These are phyloP conservation scores for Poeciliopsis prolifica DNA, from an alignment of 2,113 vertebrate species.

Conservation along the genomic window DNA sequence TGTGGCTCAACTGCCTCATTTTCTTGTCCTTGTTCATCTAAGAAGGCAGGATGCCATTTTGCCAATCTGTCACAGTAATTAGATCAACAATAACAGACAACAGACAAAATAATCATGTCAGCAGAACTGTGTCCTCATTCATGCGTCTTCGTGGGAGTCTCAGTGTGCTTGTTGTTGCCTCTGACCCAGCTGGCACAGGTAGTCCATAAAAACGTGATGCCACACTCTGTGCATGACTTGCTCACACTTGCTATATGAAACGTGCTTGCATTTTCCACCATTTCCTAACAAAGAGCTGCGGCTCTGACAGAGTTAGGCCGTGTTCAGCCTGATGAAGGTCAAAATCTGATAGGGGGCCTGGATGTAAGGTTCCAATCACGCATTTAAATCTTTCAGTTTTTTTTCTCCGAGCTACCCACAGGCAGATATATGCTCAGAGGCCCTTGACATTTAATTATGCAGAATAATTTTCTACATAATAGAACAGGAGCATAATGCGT, in stretches of 20 bases:
- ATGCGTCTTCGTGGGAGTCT: background rate
- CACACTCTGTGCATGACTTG: background rate
- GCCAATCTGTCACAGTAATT: background rate
- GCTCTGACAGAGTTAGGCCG: background rate
- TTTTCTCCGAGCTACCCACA: background rate
- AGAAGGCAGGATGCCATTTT: background rate
- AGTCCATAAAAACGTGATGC: background rate
- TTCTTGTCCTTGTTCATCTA: too few relatives aligned
- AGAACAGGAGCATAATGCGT: background rate
- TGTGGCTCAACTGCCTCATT: too few relatives aligned
- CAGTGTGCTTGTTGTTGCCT: background rate
- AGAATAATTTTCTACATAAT: background rate
- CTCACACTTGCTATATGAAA: too few relatives aligned
- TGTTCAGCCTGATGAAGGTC: background rate
- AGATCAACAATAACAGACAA: background rate
- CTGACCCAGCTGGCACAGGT: background rate
- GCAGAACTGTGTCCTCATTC: background rate
- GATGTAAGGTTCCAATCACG: background rate
- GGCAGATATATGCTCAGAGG: background rate
- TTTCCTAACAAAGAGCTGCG: background rate
- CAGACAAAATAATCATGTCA: background rate
- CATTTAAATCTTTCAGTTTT: background rate
- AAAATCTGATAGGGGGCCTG: background rate
- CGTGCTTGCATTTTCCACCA: background rate
- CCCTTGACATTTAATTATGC: constrained; percentile 18